Evolutionary conservation across 1,140 invertebrate genomes (phyloP), one percentile per base, ranked within the genome.

Genomic region (Steinernema feltiae): DNA sequence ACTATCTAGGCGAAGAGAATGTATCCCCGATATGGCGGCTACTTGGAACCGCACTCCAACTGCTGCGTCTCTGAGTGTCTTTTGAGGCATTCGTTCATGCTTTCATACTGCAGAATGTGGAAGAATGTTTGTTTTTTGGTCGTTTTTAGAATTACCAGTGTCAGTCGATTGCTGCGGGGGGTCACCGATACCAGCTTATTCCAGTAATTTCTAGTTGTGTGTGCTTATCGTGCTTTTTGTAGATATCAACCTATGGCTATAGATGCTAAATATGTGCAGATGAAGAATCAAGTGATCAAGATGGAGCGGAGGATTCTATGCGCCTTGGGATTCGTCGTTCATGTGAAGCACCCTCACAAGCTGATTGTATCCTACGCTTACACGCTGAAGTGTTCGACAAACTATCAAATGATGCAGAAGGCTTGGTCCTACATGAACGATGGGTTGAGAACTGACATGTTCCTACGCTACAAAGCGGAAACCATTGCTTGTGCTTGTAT

Each of bases 321-420:
- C 87, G 95, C 98, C 87, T 87, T 99, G 17, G 97, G 97, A 2
- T 99, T 99, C 87, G 98, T 96, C 89, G 96, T 99, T 2, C 97
- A 99, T 87, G 95, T 99, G 0, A 98, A 99, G 87, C 97, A 99
- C 89, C 97, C 97, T 0, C 97, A 99, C 86, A 99, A 99, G 89
- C 91, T 86, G 1, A 81, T 84, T 48, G 75, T 84, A 48, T 48
- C 79, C 32, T 84, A 84, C 74, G 88, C 79, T 21, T 73, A 84
- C 31, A 74, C 74, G 24, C 78, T 84, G 1, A 76, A 73, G 48
- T 46, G 76, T 18, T 32, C 75, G 30, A 63, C 82, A 30, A 29
- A 80, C 29, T 70, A 79, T 15, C 77, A 85, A 32, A 41, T 83
- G 15, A 41, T 83, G 35, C 80, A 86, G 35, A 81, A 80, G 53